These are phyloP conservation scores for Dexiosoma caninum DNA, from an alignment of 2,888 invertebrate species.

Conservation along the genomic window DNA sequence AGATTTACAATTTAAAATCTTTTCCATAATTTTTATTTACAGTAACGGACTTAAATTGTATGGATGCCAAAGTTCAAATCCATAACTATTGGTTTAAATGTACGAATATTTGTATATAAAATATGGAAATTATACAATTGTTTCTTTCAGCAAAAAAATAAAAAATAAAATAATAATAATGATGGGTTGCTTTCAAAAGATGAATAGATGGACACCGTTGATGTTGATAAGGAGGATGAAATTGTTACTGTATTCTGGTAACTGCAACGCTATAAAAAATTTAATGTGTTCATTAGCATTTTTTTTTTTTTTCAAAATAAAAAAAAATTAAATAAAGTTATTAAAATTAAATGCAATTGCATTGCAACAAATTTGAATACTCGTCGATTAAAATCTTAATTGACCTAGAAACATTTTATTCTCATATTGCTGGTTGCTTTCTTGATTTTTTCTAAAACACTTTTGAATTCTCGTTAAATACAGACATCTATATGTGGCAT, in stretches of 20 bases:
- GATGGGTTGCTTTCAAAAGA: constrained; percentile 34
- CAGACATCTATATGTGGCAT: constrained; percentile 57
- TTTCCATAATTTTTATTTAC: constrained; percentile 17
- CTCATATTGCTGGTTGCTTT: background rate
- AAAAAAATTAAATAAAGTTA: constrained; percentile 51
- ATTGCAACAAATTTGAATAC: constrained; percentile 23
- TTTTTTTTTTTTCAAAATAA: background rate
- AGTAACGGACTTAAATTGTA: constrained; percentile 35
- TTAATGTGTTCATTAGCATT: constrained; percentile 57
- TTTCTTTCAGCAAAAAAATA: constrained; percentile 41
- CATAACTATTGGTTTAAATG: constrained; percentile 44
- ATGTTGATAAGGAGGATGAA: background rate
- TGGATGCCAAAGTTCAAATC: constrained; percentile 61
- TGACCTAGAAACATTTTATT: constrained; percentile 57
- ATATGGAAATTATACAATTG: constrained; percentile 38
- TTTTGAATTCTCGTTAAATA: constrained; percentile 34
- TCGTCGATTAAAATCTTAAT: constrained; percentile 37
- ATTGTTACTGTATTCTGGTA: constrained; percentile 22
- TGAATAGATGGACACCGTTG: constrained; percentile 17
- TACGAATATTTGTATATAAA: constrained; percentile 13
- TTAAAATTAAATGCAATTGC: constrained; percentile 39
- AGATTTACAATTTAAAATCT: constrained; percentile 12
- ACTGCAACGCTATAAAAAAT: background rate
- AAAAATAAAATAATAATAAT: constrained; percentile 4
- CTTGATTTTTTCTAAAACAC: background rate